These are phyloP conservation scores for Lochmaea capreae DNA, from an alignment of 2,888 invertebrate species.

Conservation along the genomic window DNA sequence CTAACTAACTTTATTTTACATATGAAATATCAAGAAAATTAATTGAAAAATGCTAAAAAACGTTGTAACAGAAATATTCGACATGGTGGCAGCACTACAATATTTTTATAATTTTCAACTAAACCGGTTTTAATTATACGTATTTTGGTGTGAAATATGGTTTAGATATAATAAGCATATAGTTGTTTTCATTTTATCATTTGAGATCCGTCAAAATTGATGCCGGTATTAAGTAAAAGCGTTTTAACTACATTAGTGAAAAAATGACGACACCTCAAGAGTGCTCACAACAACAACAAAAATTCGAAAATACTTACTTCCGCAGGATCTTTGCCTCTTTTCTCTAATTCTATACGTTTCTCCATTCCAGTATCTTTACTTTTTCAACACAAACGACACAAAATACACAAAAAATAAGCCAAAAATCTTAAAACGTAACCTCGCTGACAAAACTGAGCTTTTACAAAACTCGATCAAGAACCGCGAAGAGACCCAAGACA, in stretches of 20 bases:
- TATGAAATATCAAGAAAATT: neutral
- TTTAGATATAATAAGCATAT: conserved; percentile 13
- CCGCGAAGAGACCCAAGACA: conserved; percentile 48
- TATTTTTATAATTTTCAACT: conserved; percentile 37
- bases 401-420: conserved; percentile 41
- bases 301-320: conserved; percentile 76
- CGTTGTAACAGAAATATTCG: conserved; percentile 20
- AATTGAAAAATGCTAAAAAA: conserved; percentile 4
- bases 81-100: conserved; percentile 41
- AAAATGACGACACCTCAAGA: conserved; percentile 48
- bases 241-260: conserved; percentile 47
- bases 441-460: conserved; percentile 48
- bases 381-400: conserved; percentile 43
- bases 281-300: conserved; percentile 46
- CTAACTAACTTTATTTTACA: neutral
- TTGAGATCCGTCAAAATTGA: neutral
- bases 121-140: conserved; percentile 31
- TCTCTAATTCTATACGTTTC: conserved; percentile 95
- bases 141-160: conserved; percentile 19
- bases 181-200: conserved; percentile 7
- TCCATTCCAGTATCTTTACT: conserved; percentile 74
- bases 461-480: conserved; percentile 45
- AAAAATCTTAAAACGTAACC: conserved; percentile 53
- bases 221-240: conserved; percentile 34
- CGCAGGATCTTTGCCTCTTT: conserved; percentile 88